These are phyloP conservation scores for Ophion slaviceki DNA, from an alignment of 2,888 invertebrate genomes.

Conservation along the genomic window DNA sequence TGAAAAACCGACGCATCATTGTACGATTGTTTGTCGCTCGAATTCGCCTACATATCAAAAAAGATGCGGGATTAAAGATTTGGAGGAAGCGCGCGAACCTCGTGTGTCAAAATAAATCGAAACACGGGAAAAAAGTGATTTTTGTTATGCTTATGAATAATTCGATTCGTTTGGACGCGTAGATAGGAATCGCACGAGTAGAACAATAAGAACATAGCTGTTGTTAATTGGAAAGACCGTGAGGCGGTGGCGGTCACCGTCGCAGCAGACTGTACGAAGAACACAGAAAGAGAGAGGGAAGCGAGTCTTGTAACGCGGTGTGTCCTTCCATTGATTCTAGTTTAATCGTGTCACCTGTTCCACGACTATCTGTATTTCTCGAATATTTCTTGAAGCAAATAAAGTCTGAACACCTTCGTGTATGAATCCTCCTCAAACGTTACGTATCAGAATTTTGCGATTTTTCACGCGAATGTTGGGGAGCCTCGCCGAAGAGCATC, in stretches of 20 bases:
- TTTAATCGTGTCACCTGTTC: conserved; percentile 52
- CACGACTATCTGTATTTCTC: conserved; percentile 61
- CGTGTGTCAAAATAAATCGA: no score
- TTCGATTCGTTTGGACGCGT: conserved; percentile 52
- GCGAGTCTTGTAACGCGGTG: conserved; percentile 38
- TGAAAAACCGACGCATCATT: no score
- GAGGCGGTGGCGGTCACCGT: no score
- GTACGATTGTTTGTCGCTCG: no score
- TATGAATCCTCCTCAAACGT: conserved; percentile 1
- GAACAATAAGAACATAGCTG: conserved; percentile 64
- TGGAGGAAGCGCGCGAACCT: neutral
- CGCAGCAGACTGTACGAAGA: no score
- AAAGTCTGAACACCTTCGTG: conserved; percentile 66
- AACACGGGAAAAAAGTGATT: no score
- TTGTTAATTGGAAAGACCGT: conserved; percentile 19
- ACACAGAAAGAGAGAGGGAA: neutral
- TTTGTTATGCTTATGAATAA: conserved; percentile 46
- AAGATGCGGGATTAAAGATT: neutral
- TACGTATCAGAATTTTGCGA: neutral
- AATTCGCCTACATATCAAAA: neutral
- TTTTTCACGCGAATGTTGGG: no score
- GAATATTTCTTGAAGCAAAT: conserved; percentile 65
- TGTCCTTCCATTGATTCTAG: conserved; percentile 54
- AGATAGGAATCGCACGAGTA: conserved; percentile 53
- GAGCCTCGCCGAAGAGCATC: no score